These are phyloP conservation scores for Spongilla lacustris DNA, from an alignment of 37 sponge, comb jelly and placozoan genomes.

Conservation along the genomic window DNA sequence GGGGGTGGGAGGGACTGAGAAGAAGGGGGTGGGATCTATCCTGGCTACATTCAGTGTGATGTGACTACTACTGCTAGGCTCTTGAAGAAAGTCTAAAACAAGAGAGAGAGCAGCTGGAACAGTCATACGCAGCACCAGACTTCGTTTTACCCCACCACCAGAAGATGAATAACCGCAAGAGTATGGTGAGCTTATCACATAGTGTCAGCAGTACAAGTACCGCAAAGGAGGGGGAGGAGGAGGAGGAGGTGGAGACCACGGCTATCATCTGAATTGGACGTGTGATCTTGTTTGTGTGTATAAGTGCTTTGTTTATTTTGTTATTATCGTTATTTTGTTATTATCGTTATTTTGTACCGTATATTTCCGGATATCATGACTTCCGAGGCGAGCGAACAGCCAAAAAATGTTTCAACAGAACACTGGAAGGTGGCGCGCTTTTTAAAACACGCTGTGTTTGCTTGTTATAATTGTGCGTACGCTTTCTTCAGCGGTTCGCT, in stretches of 20 bases:
- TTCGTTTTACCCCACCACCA: not conserved
- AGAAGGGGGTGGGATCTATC: too few species aligned
- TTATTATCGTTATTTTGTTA: not conserved
- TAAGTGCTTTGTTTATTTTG: not conserved
- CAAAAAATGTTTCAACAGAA: not conserved
- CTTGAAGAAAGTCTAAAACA: not conserved
- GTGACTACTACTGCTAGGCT: not conserved
- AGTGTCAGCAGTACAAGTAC: not conserved
- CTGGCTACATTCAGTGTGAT: too few species aligned
- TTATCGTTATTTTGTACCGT: not conserved
- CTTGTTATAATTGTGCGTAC: not conserved
- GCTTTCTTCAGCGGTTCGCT: constrained; percentile 30
- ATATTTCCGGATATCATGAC: not conserved
- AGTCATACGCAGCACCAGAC: not conserved
- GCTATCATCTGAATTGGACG: not conserved
- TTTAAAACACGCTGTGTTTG: not conserved
- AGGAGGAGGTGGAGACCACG: constrained; percentile 49
- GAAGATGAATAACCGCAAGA: not conserved
- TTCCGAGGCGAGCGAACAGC: not conserved
- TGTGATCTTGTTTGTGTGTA: not conserved
- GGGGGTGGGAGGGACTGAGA: too few species aligned
- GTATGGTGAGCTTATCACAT: not conserved
- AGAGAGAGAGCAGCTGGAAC: constrained; percentile 4
- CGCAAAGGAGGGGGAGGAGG: constrained; percentile 53
- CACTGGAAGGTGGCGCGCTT: constrained; percentile 40